phyloP scores from a whole-genome alignment of 2,113 vertebrate species.

The Melanerpes aurifrons region DNA sequence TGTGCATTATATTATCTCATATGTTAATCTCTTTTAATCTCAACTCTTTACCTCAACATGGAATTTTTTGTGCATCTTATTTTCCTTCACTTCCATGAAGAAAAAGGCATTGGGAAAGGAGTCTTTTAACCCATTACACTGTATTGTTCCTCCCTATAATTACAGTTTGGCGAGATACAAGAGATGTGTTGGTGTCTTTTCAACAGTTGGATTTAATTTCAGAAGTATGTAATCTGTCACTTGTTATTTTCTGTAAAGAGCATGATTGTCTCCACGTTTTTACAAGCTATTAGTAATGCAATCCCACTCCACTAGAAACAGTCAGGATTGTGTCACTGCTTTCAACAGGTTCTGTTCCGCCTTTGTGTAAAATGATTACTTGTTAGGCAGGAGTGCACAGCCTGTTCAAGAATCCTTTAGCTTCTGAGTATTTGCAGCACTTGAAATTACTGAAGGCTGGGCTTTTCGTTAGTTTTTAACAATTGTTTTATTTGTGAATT shows the following conservation, averaged over 20 bases:
- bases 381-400: background rate
- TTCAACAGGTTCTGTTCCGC: constrained; percentile 13
- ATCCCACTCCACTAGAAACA: background rate
- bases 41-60: too few relatives aligned
- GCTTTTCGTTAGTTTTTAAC: constrained; percentile 47
- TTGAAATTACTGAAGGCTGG: constrained; percentile 11
- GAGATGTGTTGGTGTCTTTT: background rate
- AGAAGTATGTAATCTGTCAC: background rate
- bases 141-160: background rate
- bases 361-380: background rate
- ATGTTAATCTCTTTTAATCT: too few relatives aligned
- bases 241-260: background rate
- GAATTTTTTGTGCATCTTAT: too few relatives aligned
- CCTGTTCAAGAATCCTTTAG: background rate
- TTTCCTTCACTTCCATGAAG: too few relatives aligned
- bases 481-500: constrained; percentile 69
- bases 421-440: background rate
- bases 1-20: too few relatives aligned
- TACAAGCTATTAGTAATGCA: background rate
- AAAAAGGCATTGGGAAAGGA: too few relatives aligned
- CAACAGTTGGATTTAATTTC: background rate
- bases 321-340: background rate
- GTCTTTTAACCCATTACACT: too few relatives aligned
- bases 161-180: background rate
- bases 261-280: background rate